These are phyloP conservation scores for Menidia menidia DNA, from an alignment of 2,797 vertebrate genomes.

Conservation along the genomic window DNA sequence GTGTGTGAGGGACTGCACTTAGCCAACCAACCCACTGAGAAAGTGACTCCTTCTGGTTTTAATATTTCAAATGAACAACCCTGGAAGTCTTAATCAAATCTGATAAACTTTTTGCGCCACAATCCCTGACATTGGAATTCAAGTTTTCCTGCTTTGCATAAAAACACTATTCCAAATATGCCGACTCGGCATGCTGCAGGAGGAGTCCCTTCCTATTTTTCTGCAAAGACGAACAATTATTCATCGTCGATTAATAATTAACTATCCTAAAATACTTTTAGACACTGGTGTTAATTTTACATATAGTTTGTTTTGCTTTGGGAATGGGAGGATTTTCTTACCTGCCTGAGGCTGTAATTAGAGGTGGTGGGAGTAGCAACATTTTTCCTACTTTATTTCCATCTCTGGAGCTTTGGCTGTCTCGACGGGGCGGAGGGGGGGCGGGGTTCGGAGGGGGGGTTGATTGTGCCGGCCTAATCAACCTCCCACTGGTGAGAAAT, in stretches of 20 bases:
- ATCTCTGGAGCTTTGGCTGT: slow-evolving; percentile 41
- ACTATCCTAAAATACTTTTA: slow-evolving; percentile 53
- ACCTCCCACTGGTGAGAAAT: slow-evolving; percentile 8
- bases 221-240: slow-evolving; percentile 37
- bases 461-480: slow-evolving; percentile 33
- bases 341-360: slow-evolving; percentile 50
- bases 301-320: slow-evolving; percentile 32
- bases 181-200: slow-evolving; percentile 11
- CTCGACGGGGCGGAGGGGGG: slow-evolving; percentile 31
- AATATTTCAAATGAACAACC: slow-evolving; percentile 62
- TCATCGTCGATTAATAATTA: slow-evolving; percentile 56
- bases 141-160: slow-evolving; percentile 54
- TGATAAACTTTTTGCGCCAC: slow-evolving; percentile 49
- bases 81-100: slow-evolving; percentile 54
- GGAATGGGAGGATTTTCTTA: slow-evolving; percentile 18
- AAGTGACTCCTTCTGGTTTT: slow-evolving; percentile 52
- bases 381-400: slow-evolving; percentile 30
- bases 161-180: slow-evolving; percentile 36
- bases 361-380: slow-evolving; percentile 58
- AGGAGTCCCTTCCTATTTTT: slow-evolving; percentile 25
- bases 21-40: slow-evolving; percentile 22
- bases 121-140: slow-evolving; percentile 62
- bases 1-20: not conserved
- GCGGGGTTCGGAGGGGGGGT: slow-evolving; percentile 5
- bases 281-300: slow-evolving; percentile 43